Evolutionary conservation across 2,113 vertebrate genomes (phyloP).

Genomic region (Apodemus speciosus): DNA sequence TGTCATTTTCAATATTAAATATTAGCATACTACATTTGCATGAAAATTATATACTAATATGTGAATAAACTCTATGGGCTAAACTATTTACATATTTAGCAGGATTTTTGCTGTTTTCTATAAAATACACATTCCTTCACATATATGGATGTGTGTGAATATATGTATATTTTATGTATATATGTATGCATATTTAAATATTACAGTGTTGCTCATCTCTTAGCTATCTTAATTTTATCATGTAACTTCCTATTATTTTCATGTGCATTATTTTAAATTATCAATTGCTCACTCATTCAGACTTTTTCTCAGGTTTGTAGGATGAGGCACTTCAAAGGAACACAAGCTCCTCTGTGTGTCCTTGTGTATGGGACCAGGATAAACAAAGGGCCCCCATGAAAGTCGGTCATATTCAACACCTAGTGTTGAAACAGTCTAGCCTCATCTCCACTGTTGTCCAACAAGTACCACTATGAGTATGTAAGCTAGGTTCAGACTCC

Average conservation of each 20-base stretch:
- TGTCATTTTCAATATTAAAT: background rate
- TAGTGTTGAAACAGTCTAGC: background rate
- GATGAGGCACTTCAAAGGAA: background rate
- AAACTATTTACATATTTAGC: background rate
- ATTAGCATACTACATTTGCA: background rate
- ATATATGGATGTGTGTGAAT: too few relatives aligned
- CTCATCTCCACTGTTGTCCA: background rate
- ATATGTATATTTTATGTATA: background rate
- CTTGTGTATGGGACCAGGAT: background rate
- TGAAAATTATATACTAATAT: background rate
- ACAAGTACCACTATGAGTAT: background rate
- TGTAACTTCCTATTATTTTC: background rate
- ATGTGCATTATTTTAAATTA: background rate
- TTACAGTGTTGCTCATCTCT: background rate
- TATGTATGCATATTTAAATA: background rate
- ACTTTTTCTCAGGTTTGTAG: background rate
- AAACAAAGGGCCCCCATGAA: background rate
- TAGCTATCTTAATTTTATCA: background rate
- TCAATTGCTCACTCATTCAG: background rate
- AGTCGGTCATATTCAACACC: background rate
- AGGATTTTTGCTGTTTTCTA: background rate
- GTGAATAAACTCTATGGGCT: background rate
- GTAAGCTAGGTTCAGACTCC: background rate
- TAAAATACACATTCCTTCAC: background rate
- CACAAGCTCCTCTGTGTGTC: rapidly evolving